Conservation (phyloP, 2,888 invertebrate genomes). For the Sphaerophoria taeniata region DNA sequence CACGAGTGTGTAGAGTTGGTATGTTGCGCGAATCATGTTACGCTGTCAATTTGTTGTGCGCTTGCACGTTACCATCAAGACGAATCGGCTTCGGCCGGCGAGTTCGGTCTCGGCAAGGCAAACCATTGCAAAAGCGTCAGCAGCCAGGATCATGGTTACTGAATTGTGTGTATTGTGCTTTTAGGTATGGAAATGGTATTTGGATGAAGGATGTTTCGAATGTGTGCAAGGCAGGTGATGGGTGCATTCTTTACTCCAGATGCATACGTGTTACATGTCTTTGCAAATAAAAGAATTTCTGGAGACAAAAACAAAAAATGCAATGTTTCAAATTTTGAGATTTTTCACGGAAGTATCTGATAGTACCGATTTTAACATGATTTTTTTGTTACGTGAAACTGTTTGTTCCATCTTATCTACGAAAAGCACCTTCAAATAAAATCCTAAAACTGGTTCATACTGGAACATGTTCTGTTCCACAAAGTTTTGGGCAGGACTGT, state of each 20-base stretch:
- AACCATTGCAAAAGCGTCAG: neutral
- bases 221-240: slow-evolving; percentile 67
- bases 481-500: no score
- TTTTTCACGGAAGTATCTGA: neutral
- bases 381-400: neutral
- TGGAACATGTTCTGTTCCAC: no score
- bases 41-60: slow-evolving; percentile 74
- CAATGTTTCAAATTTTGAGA: neutral
- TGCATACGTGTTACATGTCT: slow-evolving; percentile 11
- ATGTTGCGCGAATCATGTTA: slow-evolving; percentile 71
- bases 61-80: slow-evolving; percentile 65
- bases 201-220: slow-evolving; percentile 49
- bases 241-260: slow-evolving; percentile 47
- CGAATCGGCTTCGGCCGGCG: slow-evolving; percentile 21
- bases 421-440: neutral
- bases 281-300: no score
- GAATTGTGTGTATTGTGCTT: neutral
- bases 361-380: no score
- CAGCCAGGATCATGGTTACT: neutral
- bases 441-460: no score
- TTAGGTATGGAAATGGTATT: slow-evolving; percentile 25
- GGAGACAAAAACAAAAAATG: no score
- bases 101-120: neutral
- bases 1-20: slow-evolving; percentile 69
- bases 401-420: neutral